Base-by-base conservation (phyloP, 2,888 invertebrate species). In the Branchipolynoe longqiensis region DNA sequence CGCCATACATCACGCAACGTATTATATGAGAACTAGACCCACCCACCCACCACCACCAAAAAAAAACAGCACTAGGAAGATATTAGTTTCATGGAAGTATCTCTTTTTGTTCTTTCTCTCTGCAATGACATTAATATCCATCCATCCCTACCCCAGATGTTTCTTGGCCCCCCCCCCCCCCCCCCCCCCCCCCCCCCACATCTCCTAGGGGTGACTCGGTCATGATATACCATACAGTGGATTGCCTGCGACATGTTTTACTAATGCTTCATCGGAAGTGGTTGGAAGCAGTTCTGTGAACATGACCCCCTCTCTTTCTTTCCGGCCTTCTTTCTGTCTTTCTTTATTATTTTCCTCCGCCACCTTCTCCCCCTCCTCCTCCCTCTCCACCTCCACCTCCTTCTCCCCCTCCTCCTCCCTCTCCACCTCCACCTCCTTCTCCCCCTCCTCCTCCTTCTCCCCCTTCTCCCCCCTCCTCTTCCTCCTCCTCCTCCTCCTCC, bases 181-280 rank as follows among this genome's bases (percentile, higher is more conserved):
- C 48, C 48, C 8, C n/a, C n/a, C n/a, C n/a, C n/a, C n/a, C n/a
- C n/a, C n/a, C n/a, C n/a, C n/a, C n/a, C n/a, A n/a, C n/a, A n/a
- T n/a, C n/a, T 69, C 18, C 62, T 2, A 31, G 62, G 12, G 69
- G n/a, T 69, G 69, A 69, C 36, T 69, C 69, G 38, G 69, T 38
- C 69, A 38, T 69, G 69, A 69, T 69, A 69, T 69, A 69, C 38
- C 69, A 69, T 69, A 38, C 69, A 38, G 38, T 31, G 31, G 25
- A n/a, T n/a, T n/a, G n/a, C n/a, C n/a, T n/a, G n/a, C n/a, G n/a
- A n/a, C n/a, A n/a, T n/a, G n/a, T n/a, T n/a, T n/a, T n/a, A n/a
- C n/a, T n/a, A n/a, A n/a, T n/a, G n/a, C n/a, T n/a, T n/a, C n/a
- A n/a, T n/a, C n/a, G n/a, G n/a, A n/a, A n/a, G n/a, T n/a, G n/a